Percentiles rank a stretch among this genome's conserved stretches.
These are phyloP conservation scores for Flabesymbios commensalis DNA, from an alignment of 2,888 invertebrate species.

Conservation along the genomic window DNA sequence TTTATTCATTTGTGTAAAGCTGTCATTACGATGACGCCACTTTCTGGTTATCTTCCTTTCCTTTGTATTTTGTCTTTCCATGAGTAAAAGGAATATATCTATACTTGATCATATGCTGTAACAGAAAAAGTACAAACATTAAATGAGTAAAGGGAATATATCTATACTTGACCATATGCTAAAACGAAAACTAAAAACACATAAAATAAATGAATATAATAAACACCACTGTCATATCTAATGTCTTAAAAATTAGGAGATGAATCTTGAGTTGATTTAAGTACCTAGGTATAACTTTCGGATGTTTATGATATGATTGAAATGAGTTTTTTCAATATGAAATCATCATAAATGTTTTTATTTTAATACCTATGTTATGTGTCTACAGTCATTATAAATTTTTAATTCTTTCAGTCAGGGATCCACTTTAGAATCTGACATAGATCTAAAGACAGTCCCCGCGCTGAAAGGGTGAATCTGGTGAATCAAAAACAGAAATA, in stretches of 20 bases:
- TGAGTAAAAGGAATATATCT: conserved; percentile 98
- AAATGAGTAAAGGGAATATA: conserved; percentile 98
- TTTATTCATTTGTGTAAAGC: too few relatives aligned
- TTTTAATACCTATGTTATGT: too few relatives aligned
- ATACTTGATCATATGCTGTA: conserved; percentile 99
- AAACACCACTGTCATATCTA: conserved; percentile 32
- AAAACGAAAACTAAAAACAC: conserved; percentile 60
- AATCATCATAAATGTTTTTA: too few relatives aligned
- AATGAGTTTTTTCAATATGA: too few relatives aligned
- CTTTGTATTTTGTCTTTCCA: conserved; percentile 88
- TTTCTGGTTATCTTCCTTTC: conserved; percentile 29
- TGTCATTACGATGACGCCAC: conserved; percentile 1
- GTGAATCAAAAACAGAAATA: too few relatives aligned
- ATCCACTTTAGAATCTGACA: too few relatives aligned
- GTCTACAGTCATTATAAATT: too few relatives aligned
- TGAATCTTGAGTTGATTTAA: not conserved
- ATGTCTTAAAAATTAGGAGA: not conserved
- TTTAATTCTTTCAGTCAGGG: too few relatives aligned
- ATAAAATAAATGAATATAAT: conserved; percentile 98
- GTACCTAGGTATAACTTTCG: too few relatives aligned
- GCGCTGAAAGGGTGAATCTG: too few relatives aligned
- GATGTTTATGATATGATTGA: too few relatives aligned
- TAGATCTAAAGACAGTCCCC: too few relatives aligned
- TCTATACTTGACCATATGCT: conserved; percentile 99
- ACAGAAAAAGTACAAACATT: conserved; percentile 66